Conservation (phyloP, 1,140 invertebrate species). For the Drosophila arawakana region DNA sequence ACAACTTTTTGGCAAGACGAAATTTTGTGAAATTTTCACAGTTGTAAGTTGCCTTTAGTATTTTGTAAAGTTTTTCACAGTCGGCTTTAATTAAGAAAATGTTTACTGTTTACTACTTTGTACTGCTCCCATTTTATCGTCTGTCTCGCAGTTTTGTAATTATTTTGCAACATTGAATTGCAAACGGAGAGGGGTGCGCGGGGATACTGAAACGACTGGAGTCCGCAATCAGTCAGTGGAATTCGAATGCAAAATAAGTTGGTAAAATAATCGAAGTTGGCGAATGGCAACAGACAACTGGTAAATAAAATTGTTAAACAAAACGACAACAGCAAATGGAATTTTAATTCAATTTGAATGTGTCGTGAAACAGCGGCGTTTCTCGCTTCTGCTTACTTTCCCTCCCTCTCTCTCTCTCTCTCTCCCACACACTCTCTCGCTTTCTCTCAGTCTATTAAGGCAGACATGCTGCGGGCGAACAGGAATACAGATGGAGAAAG, state of each 20-base stretch:
- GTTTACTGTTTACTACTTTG: conserved; percentile 19
- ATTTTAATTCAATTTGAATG: conserved; percentile 81
- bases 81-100: conserved; percentile 49
- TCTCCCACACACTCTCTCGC: background rate
- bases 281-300: conserved; percentile 38
- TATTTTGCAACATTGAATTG: conserved; percentile 44
- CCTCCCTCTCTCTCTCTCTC: background rate
- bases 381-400: background rate
- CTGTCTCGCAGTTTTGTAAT: conserved; percentile 24
- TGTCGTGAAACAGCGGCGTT: conserved; percentile 21
- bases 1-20: conserved; percentile 21
- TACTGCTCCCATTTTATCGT: conserved; percentile 8
- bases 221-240: conserved; percentile 31
- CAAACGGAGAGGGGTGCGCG: background rate
- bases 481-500: background rate
- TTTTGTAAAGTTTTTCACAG: conserved; percentile 18
- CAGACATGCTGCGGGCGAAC: conserved; percentile 39
- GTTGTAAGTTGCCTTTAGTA: conserved; percentile 1
- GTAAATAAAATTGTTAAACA: conserved; percentile 60
- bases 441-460: conserved; percentile 55
- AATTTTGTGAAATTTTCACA: conserved; percentile 25
- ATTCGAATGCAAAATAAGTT: conserved; percentile 33
- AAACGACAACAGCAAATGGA: conserved; percentile 76
- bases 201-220: background rate
- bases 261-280: conserved; percentile 36